phyloP scores from a whole-genome alignment of 2,113 vertebrate species.

The Himantopus leucocephalus region DNA sequence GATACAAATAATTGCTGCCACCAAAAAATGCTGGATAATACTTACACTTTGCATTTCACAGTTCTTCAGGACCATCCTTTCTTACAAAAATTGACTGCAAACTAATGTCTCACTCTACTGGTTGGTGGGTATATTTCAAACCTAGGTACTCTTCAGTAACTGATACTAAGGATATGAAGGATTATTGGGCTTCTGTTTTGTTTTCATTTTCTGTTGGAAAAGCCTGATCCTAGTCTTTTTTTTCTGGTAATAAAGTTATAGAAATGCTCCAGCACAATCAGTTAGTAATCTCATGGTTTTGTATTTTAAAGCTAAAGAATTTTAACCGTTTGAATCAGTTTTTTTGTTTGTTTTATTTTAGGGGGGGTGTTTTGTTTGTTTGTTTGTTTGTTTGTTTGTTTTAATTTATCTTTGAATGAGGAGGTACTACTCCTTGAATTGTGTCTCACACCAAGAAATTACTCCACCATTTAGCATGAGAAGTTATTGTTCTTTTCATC shows the following conservation, averaged over 20 bases:
- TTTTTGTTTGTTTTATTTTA: background rate
- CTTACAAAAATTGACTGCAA: background rate
- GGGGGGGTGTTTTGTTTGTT: background rate
- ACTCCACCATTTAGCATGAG: background rate
- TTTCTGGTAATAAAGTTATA: background rate
- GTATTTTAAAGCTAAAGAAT: constrained; percentile 12
- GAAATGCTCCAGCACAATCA: background rate
- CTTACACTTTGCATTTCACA: background rate
- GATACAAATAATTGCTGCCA: background rate
- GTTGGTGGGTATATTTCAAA: background rate
- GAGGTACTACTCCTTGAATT: background rate
- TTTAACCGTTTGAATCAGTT: background rate
- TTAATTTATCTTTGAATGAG: background rate
- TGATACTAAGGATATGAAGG: background rate
- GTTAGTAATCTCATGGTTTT: background rate
- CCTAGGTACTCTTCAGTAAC: background rate
- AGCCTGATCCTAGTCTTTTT: background rate
- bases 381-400: background rate
- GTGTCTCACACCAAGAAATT: background rate
- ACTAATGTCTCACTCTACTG: background rate
- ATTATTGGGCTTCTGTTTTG: background rate
- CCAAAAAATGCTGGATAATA: background rate
- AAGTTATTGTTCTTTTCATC: background rate
- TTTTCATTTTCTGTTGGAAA: background rate
- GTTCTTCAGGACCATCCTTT: background rate